These are phyloP conservation scores for Sebastes oblongus DNA, from an alignment of 2,797 vertebrate genomes.

Conservation along the genomic window DNA sequence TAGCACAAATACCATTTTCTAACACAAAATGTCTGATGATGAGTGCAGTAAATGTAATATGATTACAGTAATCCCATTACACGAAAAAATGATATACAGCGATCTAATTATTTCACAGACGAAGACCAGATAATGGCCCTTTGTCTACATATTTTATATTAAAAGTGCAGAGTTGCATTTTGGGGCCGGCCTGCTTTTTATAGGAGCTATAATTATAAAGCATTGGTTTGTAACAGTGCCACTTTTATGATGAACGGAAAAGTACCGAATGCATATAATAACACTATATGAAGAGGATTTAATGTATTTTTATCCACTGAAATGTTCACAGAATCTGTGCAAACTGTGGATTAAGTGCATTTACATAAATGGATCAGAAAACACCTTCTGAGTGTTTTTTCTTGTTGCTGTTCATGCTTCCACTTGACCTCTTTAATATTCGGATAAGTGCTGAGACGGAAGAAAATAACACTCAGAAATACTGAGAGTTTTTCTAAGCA, in stretches of 20 bases:
- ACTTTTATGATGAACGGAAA: background rate
- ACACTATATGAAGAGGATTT: background rate
- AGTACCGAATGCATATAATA: background rate
- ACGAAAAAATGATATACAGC: background rate
- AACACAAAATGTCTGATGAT: background rate
- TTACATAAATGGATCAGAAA: background rate
- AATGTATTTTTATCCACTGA: background rate
- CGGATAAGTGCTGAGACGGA: background rate
- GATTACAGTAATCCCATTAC: conserved; percentile 22
- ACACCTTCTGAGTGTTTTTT: background rate
- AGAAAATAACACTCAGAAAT: background rate
- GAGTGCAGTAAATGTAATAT: background rate
- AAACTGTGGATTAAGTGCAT: background rate
- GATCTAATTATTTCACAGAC: conserved; percentile 8
- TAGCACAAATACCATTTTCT: background rate
- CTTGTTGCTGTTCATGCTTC: background rate
- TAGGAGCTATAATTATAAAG: background rate
- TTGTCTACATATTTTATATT: background rate
- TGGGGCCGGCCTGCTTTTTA: background rate
- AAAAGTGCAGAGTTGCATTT: background rate
- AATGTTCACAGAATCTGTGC: background rate
- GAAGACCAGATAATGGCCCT: background rate
- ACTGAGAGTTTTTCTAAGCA: background rate
- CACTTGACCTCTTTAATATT: background rate
- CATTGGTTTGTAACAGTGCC: background rate